A percentile compares a stretch with the other conserved stretches of the same genome.
These are phyloP conservation scores for Mellilla xanthometata DNA, from an alignment of 2,888 invertebrate genomes.

Conservation along the genomic window DNA sequence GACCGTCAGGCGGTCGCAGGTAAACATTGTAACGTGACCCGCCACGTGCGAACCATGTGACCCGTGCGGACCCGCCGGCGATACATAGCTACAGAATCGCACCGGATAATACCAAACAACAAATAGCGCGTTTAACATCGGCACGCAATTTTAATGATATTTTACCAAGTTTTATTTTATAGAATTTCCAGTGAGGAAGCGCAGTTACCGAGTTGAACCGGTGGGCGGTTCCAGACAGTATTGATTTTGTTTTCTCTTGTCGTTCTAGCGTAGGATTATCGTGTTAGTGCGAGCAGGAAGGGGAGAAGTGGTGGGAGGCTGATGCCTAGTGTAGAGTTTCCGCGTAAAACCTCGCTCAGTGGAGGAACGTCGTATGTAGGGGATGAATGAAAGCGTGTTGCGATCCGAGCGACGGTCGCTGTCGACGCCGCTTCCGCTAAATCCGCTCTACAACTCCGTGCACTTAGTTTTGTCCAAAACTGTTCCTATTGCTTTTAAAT, in stretches of 20 bases:
- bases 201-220: constrained; percentile 75
- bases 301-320: constrained; percentile 56
- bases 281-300: constrained; percentile 54
- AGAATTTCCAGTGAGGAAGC: constrained; percentile 78
- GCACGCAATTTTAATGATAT: constrained; percentile 70
- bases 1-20: constrained; percentile 71
- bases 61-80: constrained; percentile 22
- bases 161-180: constrained; percentile 79
- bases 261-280: constrained; percentile 48
- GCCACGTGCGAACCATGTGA: constrained; percentile 76
- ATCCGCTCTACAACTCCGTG: constrained; percentile 76
- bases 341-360: constrained; percentile 61
- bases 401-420: constrained; percentile 79
- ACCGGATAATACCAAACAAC: constrained; percentile 24
- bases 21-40: constrained; percentile 79
- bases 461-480: constrained; percentile 74
- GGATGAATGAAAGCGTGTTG: constrained; percentile 82
- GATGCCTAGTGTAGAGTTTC: constrained; percentile 73
- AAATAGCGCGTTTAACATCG: constrained; percentile 45
- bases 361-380: constrained; percentile 64
- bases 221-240: constrained; percentile 81
- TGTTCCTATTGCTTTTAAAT: constrained; percentile 44
- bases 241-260: constrained; percentile 74
- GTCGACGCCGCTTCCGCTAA: constrained; percentile 80
- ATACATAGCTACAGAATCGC: constrained; percentile 11